Evolutionary conservation across 2,797 vertebrate species (phyloP).

Genomic region (Myiotriccus ornatus): DNA sequence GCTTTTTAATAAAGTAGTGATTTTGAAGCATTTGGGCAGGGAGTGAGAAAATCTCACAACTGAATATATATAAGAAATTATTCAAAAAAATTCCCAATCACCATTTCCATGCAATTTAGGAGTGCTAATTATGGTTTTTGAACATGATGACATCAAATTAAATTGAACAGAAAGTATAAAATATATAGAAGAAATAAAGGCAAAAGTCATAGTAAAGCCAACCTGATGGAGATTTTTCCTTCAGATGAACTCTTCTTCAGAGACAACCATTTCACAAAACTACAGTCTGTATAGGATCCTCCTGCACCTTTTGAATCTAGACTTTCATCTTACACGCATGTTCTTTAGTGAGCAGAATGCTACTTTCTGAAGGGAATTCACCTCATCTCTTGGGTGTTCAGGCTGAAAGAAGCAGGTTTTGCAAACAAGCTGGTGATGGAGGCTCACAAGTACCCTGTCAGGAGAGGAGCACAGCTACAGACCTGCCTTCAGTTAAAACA

Average conservation of each 20-base stretch:
- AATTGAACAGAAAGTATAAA: neutral
- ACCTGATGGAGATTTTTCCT: neutral
- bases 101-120: neutral
- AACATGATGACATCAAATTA: neutral
- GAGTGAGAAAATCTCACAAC: neutral
- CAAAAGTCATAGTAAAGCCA: neutral
- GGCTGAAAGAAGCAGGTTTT: neutral
- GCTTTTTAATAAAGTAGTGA: neutral
- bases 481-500: neutral
- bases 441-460: neutral
- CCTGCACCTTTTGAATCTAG: neutral
- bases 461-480: neutral
- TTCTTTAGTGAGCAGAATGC: neutral
- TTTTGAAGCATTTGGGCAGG: neutral
- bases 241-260: neutral
- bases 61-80: neutral
- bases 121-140: neutral
- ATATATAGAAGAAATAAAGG: neutral
- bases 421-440: neutral
- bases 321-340: neutral
- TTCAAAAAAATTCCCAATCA: neutral
- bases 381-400: neutral
- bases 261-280: neutral
- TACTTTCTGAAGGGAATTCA: neutral
- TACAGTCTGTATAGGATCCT: neutral